Conservation (phyloP, 2,888 invertebrate genomes). For the Myopa tessellatipennis region DNA sequence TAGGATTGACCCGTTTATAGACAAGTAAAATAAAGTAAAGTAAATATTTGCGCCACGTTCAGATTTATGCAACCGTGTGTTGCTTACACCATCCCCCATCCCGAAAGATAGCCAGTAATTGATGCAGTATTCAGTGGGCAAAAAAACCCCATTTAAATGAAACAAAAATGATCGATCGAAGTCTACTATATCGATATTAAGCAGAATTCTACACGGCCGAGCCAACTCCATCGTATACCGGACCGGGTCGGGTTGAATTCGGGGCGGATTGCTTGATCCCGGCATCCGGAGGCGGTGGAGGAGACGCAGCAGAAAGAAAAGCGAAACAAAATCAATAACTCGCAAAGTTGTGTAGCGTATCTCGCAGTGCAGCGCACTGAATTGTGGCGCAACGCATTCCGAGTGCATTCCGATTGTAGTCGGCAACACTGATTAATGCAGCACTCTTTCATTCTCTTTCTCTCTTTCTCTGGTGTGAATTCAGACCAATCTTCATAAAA, state of each 20-base stretch:
- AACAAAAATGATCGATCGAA: too few species aligned
- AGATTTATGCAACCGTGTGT: conserved; percentile 10
- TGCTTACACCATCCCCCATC: not conserved
- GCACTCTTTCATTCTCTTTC: not conserved
- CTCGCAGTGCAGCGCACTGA: too few species aligned
- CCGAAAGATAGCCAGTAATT: not conserved
- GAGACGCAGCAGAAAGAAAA: not conserved
- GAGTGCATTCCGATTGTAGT: conserved; percentile 19
- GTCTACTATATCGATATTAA: not conserved
- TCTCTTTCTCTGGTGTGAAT: not conserved
- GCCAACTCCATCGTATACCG: not conserved
- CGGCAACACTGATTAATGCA: conserved; percentile 45
- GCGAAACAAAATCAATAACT: conserved; percentile 34
- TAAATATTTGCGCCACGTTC: conserved; percentile 49
- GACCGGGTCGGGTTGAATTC: not conserved
- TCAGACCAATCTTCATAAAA: conserved; percentile 44
- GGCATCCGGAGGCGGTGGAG: too few species aligned
- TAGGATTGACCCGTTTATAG: conserved; percentile 52
- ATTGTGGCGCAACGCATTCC: not conserved
- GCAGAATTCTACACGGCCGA: too few species aligned
- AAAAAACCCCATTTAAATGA: not conserved
- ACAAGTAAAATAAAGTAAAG: conserved; percentile 50
- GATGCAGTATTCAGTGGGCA: not conserved
- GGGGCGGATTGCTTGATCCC: not conserved
- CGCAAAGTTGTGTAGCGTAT: not conserved